phyloP scores from a whole-genome alignment of 2,888 invertebrate species.

The Acleris literana region DNA sequence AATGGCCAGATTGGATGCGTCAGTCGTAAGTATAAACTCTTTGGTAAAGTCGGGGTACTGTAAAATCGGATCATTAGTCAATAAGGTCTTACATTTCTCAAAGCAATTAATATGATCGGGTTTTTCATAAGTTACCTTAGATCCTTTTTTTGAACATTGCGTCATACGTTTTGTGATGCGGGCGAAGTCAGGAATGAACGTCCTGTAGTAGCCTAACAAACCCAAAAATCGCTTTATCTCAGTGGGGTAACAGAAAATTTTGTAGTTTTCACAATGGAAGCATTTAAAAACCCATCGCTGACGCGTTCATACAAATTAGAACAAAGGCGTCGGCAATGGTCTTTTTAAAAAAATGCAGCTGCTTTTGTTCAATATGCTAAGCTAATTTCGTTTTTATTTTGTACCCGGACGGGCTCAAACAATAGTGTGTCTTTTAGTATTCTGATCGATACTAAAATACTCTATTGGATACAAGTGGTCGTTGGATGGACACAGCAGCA shows the following conservation, averaged over 20 bases:
- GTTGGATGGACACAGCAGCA: no score
- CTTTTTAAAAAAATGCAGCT: no score
- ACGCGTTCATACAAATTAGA: no score
- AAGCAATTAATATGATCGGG: slow-evolving; percentile 37
- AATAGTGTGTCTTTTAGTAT: no score
- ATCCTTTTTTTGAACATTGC: slow-evolving; percentile 34
- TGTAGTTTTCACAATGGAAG: no score
- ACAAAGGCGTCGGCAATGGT: no score
- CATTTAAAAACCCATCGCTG: no score
- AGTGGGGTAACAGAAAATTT: no score
- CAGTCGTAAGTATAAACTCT: slow-evolving; percentile 31
- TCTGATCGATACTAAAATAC: no score
- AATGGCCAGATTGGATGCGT: slow-evolving; percentile 32
- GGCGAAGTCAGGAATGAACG: neutral
- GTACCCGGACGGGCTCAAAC: no score
- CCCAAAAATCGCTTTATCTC: slow-evolving; percentile 17
- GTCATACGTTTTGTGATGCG: slow-evolving; percentile 23
- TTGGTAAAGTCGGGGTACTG: slow-evolving; percentile 28
- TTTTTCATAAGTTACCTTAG: slow-evolving; percentile 18
- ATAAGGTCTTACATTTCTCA: slow-evolving; percentile 38
- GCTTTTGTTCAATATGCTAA: no score
- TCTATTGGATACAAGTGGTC: slow-evolving; percentile 15
- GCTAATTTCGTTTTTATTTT: no score
- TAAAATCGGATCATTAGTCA: slow-evolving; percentile 1
- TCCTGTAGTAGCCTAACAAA: neutral